A percentile compares a stretch with the other conserved stretches of the same genome.
Evolutionary conservation across 2,113 vertebrate genomes (phyloP).

Genomic region (Erpornis zantholeuca): DNA sequence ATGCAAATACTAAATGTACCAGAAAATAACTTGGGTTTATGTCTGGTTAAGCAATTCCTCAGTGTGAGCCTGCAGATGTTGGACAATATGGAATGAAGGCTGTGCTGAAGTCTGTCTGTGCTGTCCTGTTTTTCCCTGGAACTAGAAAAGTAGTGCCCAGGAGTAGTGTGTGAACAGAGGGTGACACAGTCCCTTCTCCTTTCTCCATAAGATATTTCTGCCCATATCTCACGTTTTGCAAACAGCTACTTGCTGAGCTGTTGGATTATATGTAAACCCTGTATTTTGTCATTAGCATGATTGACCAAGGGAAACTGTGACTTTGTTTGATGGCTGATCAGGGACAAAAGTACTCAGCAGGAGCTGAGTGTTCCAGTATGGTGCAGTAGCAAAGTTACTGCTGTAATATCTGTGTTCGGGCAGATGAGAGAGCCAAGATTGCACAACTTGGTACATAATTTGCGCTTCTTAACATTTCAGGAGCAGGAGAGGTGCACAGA

Average conservation of each 20-base stretch:
- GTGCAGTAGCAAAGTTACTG: not conserved
- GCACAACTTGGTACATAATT: not conserved
- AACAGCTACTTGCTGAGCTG: not conserved
- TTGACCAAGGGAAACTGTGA: not conserved
- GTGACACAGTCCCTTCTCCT: not conserved
- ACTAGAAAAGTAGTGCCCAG: not conserved
- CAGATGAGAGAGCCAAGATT: not conserved
- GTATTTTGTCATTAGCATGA: not conserved
- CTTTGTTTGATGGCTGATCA: not conserved
- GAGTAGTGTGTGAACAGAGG: not conserved
- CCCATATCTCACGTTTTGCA: not conserved
- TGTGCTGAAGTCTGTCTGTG: not conserved
- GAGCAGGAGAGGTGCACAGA: not conserved
- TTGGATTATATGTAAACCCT: not conserved
- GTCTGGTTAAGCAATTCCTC: not conserved
- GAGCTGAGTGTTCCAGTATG: not conserved
- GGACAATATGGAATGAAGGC: not conserved
- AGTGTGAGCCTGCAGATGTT: not conserved
- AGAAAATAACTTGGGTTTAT: not conserved
- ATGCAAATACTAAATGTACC: not conserved
- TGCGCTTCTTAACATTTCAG: not conserved
- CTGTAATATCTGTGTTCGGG: not conserved
- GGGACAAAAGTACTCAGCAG: not conserved
- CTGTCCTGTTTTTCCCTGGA: not conserved
- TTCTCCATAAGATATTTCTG: not conserved